Conservation (phyloP, 2,888 invertebrate species). For the Choristoneura rosaceana region DNA sequence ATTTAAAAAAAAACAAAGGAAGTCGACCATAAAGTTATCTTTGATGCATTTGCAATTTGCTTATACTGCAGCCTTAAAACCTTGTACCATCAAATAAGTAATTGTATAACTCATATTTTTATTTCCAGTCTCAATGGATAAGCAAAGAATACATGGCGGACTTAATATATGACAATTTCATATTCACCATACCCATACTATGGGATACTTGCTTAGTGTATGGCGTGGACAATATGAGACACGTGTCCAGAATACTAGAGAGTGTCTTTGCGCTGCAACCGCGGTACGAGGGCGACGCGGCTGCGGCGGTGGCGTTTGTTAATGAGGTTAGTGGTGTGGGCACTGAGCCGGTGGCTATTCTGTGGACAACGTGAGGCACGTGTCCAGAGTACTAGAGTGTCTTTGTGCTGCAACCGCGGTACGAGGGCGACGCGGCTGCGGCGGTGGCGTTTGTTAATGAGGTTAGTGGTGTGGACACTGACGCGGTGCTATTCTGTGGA, state of each 20-base stretch:
- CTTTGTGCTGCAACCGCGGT: conserved; percentile 88
- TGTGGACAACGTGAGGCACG: conserved; percentile 85
- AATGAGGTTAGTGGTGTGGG: conserved; percentile 87
- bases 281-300: conserved; percentile 87
- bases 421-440: conserved; percentile 56
- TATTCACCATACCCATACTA: conserved; percentile 93
- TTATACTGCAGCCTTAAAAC: no score
- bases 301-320: conserved; percentile 81
- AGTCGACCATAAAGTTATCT: no score
- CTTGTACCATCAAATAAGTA: no score
- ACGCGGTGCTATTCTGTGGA: conserved; percentile 89
- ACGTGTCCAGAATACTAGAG: conserved; percentile 87
- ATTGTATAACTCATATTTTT: background rate
- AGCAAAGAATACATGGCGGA: conserved; percentile 87
- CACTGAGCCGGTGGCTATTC: conserved; percentile 89
- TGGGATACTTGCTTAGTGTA: conserved; percentile 92
- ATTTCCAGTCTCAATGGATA: conserved; percentile 86
- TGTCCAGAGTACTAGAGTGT: conserved; percentile 88
- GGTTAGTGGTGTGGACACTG: conserved; percentile 83
- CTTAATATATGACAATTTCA: conserved; percentile 91
- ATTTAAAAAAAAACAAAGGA: no score
- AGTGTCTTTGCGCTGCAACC: conserved; percentile 89
- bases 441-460: no score
- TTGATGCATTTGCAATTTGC: no score
- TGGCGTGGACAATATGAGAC: conserved; percentile 87